A percentile compares a stretch with the other conserved stretches of the same genome.
phyloP scores from a whole-genome alignment of 2,113 vertebrate genomes.

The Theristicus caerulescens region DNA sequence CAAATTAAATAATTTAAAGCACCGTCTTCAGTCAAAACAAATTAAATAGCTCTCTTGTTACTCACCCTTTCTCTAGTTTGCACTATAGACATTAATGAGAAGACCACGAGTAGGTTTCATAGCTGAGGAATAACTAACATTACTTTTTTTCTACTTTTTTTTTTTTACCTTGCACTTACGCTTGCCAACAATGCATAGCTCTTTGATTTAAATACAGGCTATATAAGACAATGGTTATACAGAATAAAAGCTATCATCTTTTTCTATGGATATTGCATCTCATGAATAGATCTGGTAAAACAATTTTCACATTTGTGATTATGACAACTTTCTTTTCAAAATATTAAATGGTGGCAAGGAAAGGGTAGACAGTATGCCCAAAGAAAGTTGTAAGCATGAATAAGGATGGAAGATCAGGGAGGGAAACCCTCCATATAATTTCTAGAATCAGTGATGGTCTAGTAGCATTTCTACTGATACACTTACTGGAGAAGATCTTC shows the following conservation, averaged over 20 bases:
- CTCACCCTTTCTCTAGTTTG: neutral
- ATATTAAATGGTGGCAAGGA: neutral
- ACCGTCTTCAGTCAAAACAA: neutral
- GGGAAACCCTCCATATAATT: neutral
- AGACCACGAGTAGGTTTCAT: neutral
- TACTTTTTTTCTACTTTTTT: neutral
- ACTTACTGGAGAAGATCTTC: neutral
- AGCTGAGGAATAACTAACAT: neutral
- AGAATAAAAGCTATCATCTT: neutral
- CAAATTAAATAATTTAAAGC: neutral
- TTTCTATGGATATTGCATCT: neutral
- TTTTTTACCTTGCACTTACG: neutral
- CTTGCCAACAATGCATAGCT: neutral
- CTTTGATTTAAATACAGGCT: neutral
- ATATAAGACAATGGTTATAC: neutral
- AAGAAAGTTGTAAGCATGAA: neutral
- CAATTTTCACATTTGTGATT: neutral
- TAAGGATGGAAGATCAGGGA: neutral
- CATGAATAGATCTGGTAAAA: neutral
- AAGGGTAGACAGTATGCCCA: neutral
- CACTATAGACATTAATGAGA: neutral
- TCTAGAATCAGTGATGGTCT: neutral
- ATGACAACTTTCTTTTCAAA: neutral
- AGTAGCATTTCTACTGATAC: neutral
- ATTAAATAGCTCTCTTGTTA: neutral